phyloP scores from a whole-genome alignment of 1,140 invertebrate genomes.

The Drosophila lini region DNA sequence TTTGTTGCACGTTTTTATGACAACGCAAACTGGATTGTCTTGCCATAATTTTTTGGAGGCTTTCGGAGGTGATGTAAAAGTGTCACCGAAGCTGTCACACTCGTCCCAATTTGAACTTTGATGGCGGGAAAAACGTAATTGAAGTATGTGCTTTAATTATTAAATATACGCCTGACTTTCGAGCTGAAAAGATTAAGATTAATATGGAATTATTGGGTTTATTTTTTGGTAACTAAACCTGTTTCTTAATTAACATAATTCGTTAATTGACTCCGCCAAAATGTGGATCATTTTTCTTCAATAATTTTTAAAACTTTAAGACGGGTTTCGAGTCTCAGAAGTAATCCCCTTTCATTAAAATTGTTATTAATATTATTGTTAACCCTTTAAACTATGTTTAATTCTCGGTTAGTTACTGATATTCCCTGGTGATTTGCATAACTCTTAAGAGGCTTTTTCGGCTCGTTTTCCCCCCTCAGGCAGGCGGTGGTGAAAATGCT shows the following conservation, averaged over 20 bases:
- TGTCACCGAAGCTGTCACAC: slow-evolving; percentile 33
- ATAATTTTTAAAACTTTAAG: neutral
- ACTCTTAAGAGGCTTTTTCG: slow-evolving; percentile 12
- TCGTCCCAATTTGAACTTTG: slow-evolving; percentile 14
- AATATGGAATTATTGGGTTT: slow-evolving; percentile 1
- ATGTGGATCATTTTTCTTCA: slow-evolving; percentile 12
- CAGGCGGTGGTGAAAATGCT: slow-evolving; percentile 38
- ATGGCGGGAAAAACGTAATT: slow-evolving; percentile 12
- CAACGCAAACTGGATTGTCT: slow-evolving; percentile 50
- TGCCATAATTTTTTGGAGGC: slow-evolving; percentile 12
- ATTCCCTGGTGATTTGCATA: slow-evolving; percentile 51
- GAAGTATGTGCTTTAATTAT: slow-evolving; percentile 1
- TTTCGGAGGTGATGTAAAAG: slow-evolving; percentile 30
- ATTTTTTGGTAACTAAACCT: slow-evolving; percentile 4
- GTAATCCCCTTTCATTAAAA: neutral
- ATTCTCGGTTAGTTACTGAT: neutral
- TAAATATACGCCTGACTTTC: neutral
- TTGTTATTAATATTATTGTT: neutral
- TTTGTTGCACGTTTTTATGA: slow-evolving; percentile 58
- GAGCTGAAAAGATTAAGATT: neutral
- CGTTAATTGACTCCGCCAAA: neutral
- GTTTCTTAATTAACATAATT: slow-evolving; percentile 11
- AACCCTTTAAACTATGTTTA: too few relatives aligned
- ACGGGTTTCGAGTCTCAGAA: slow-evolving; percentile 4
- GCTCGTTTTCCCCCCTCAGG: slow-evolving; percentile 6